Conservation (phyloP, 2,888 invertebrate genomes). For the Junonia oenone region DNA sequence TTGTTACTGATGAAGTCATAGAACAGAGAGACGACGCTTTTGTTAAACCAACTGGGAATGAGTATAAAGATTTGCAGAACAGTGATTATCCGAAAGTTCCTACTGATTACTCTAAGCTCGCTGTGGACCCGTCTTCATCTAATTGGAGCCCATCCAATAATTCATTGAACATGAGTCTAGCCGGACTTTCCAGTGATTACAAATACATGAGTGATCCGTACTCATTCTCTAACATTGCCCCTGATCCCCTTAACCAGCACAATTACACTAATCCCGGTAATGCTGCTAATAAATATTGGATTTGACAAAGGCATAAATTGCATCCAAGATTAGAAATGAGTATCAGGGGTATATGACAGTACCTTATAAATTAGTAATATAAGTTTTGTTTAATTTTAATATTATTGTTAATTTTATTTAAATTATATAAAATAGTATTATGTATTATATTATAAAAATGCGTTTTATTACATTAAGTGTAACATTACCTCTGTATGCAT, state of each 20-base stretch:
- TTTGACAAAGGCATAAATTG: constrained; percentile 47
- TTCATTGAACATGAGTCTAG: constrained; percentile 70
- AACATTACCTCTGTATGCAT: constrained; percentile 71
- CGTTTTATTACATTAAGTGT: constrained; percentile 9
- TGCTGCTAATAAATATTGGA: constrained; percentile 71
- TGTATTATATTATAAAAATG: constrained; percentile 39
- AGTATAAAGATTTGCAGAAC: constrained; percentile 67
- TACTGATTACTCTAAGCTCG: constrained; percentile 70
- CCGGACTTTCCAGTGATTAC: constrained; percentile 69
- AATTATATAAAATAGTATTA: constrained; percentile 43
- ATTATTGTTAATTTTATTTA: constrained; percentile 45
- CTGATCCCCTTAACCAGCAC: constrained; percentile 67
- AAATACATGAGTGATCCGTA: constrained; percentile 76
- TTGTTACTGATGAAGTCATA: constrained; percentile 58
- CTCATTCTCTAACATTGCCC: constrained; percentile 60
- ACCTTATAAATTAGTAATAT: constrained; percentile 12
- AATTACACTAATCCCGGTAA: constrained; percentile 68
- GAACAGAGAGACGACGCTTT: constrained; percentile 65
- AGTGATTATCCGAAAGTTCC: constrained; percentile 80
- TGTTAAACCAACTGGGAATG: constrained; percentile 56
- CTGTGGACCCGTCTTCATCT: constrained; percentile 73
- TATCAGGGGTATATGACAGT: constrained; percentile 7
- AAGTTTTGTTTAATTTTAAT: constrained; percentile 13
- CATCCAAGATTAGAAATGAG: neutral
- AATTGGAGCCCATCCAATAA: constrained; percentile 77